Evolutionary conservation across 2,888 invertebrate species (phyloP), one percentile per base, ranked within the genome.

Genomic region (Masnerella sp.): DNA sequence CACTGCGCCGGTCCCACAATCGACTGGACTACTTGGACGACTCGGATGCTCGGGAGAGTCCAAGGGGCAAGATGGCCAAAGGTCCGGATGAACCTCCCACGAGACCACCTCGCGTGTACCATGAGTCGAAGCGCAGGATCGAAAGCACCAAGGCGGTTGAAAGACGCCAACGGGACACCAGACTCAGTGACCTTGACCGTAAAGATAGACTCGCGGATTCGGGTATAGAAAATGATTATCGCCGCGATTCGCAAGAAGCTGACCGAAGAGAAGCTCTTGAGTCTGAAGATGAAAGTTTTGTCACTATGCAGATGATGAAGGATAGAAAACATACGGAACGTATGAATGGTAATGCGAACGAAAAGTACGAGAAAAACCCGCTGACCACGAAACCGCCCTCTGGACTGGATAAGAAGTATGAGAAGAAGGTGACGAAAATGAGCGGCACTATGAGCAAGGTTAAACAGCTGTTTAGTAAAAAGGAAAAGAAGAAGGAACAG

Each of bases 201-300:
- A 92, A 91, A 77, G 93, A 91, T 80, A 89, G 92, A 56, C 88
- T 93, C 52, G 92, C 92, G 1, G 94, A 95, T 88, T 95, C 94
- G 0, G 94, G 95, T 0, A 94, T 94, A 75, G 94, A 94, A 82
- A 94, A 94, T 78, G 94, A 95, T 85, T 93, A 93, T 80, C 90
- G 93, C 52, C 90, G 93, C 74, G 93, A 94, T 80, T 93, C 93
- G 0, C 84, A 86, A 52, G 85, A 85, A 62, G 83, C 81, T 5
- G 85, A 86, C 40, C 75, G 85, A 18, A 79, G 85, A 25, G 85
- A 86, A 25, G 78, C 78, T 2, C 74, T 85, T 74, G 92, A 92
- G 74, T 92, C 92, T 75, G 92, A 92, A 76, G 94, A 94, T 75
- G 93, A 94, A 79, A 92, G 93, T 77, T 91, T 89, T 85, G 92